Percentiles rank a stretch among this genome's conserved stretches.
These are phyloP conservation scores for Ceuthmochares aereus DNA, from an alignment of 2,113 vertebrate genomes.

Conservation along the genomic window DNA sequence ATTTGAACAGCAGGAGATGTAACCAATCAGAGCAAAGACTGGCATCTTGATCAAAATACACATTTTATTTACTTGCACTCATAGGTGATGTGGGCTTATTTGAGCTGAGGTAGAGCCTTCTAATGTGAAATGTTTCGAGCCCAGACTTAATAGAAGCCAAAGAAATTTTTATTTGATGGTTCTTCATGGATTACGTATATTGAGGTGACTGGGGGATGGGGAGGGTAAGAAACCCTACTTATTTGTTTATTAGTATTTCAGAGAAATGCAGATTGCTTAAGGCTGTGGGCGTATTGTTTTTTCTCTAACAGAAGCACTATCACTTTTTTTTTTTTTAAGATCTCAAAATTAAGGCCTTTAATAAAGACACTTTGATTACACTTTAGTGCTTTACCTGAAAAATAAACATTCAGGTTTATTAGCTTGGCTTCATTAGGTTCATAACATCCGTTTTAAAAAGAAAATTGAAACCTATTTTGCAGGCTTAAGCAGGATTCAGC, in stretches of 20 bases:
- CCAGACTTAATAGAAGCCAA: background rate
- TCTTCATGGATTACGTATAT: background rate
- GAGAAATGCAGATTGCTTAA: background rate
- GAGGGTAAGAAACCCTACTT: background rate
- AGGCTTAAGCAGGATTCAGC: background rate
- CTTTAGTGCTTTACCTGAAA: background rate
- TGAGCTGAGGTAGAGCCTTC: background rate
- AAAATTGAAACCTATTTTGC: background rate
- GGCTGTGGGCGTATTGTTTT: background rate
- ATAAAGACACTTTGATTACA: background rate
- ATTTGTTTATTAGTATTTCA: background rate
- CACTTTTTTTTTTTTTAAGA: background rate
- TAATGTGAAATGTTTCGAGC: background rate
- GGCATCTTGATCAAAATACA: background rate
- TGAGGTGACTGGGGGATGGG: background rate
- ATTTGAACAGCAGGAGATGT: background rate
- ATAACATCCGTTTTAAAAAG: background rate
- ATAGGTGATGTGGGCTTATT: background rate
- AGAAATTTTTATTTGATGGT: background rate
- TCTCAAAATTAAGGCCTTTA: background rate
- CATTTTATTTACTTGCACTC: background rate
- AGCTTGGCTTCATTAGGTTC: conserved; percentile 17
- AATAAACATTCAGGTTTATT: conserved; percentile 13
- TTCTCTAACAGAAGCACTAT: background rate
- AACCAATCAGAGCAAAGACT: background rate